A percentile compares a stretch with the other conserved stretches of the same genome.
Evolutionary conservation across 2,888 invertebrate species (phyloP).

Genomic region (Pyralis farinalis): DNA sequence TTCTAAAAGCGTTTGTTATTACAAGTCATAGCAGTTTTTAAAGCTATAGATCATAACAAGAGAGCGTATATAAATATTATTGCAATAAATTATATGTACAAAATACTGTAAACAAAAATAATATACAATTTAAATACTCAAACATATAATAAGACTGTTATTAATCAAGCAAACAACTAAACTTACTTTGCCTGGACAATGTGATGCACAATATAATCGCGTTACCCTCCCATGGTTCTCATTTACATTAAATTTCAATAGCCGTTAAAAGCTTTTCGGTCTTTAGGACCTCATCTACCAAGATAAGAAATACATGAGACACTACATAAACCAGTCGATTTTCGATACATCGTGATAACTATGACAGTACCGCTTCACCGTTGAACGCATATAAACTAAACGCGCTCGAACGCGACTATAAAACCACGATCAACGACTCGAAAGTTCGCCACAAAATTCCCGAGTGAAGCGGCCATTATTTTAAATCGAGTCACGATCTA

Average conservation of each 20-base stretch:
- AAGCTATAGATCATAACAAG: background rate
- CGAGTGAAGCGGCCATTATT: background rate
- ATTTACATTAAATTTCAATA: background rate
- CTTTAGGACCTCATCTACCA: background rate
- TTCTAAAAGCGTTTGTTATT: too few relatives aligned
- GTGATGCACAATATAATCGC: background rate
- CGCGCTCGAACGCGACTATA: too few relatives aligned
- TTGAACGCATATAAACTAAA: too few relatives aligned
- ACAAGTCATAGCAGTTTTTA: too few relatives aligned
- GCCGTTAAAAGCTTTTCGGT: background rate
- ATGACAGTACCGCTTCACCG: too few relatives aligned
- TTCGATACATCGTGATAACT: too few relatives aligned
- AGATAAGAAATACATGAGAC: background rate
- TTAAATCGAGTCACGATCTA: conserved; percentile 8
- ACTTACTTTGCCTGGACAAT: background rate
- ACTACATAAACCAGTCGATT: conserved; percentile 1
- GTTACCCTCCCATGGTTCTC: too few relatives aligned
- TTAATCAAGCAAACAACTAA: background rate
- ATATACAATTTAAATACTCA: background rate
- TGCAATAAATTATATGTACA: background rate
- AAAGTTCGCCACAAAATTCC: background rate
- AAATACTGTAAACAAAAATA: background rate
- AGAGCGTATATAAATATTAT: background rate
- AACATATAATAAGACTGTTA: background rate
- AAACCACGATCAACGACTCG: background rate